Base-by-base conservation (phyloP, 2,113 vertebrate species). In the Osmerus mordax region DNA sequence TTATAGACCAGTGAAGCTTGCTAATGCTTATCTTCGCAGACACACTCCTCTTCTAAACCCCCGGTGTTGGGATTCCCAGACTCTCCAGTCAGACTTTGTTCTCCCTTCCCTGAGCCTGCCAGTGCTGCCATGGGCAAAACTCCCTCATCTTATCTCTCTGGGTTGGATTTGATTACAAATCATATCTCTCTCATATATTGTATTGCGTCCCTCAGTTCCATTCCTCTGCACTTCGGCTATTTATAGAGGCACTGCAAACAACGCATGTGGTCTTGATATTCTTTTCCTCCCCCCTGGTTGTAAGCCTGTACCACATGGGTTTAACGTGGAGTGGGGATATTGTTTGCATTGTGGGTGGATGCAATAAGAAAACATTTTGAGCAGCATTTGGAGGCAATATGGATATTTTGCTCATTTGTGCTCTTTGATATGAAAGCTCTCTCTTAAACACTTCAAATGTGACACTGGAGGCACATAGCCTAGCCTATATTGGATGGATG, bases 31-130 rank as follows among this genome's bases (percentile, higher is more conserved):
- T 64, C n/a, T 47, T 63, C 52, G 52, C 59, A 18, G 73, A 70
- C 62, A 58, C 53, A 11, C 58, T 54, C 73, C 65, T 63, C 67
- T 77, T 61, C 56, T 70, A 56, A 71, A 78, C 63, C 52, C 9
- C 58, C 14, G 18, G 52, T 65, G 2, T 72, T 73, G 64, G 41
- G 41, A 47, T 12, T 64, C n/a, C 52, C 66, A 29, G 36, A 65
- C 62, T 47, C n/a, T 36, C 16, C 9, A 36, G 29, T 65, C 36
- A 15, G 5, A 65, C 32, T 36, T 19, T n/a, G 28, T 28, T 1
- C 15, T 14, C 36, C 76, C 55, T 53, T 19, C n/a, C 51, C 41
- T 21, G n/a, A 75, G 58, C 56, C 47, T 3, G 0, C 75, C 32
- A 65, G 9, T 29, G 75, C 7, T 56, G 15, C 4, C 67, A 28